Percentiles rank a stretch among this genome's conserved stretches.
Conservation (phyloP, 2,113 vertebrate species). For the Apus apus region DNA sequence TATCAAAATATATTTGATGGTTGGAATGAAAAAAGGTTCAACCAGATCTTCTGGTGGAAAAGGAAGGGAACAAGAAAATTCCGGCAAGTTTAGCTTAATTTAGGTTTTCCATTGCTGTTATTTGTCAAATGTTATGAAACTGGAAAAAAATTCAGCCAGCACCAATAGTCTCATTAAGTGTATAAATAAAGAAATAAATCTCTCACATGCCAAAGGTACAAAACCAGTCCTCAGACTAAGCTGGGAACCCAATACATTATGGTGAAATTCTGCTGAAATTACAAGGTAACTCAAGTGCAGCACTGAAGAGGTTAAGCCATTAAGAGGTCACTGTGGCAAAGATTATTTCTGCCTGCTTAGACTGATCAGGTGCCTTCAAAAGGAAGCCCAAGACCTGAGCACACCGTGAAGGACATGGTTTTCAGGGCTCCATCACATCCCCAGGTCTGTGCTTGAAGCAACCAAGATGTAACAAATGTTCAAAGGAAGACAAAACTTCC, state of each 20-base stretch:
- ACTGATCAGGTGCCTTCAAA: background rate
- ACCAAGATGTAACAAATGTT: background rate
- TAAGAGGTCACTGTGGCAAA: background rate
- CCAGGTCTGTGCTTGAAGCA: background rate
- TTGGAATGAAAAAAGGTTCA: background rate
- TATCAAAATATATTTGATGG: background rate
- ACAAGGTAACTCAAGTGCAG: background rate
- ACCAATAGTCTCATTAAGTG: background rate
- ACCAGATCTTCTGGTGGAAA: background rate
- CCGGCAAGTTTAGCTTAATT: background rate
- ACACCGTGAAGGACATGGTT: background rate
- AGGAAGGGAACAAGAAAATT: background rate
- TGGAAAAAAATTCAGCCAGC: background rate
- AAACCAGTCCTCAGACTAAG: background rate
- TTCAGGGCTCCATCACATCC: background rate
- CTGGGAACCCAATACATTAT: background rate
- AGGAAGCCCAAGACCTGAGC: background rate
- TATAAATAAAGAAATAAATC: background rate
- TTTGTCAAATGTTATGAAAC: background rate
- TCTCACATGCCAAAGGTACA: background rate
- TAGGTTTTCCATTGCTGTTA: background rate
- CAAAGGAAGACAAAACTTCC: background rate
- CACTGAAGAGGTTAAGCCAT: background rate
- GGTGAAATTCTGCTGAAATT: background rate
- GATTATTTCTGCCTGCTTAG: background rate